Base-by-base conservation (phyloP, 2,113 vertebrate species). In the Porphyrio hochstetteri region DNA sequence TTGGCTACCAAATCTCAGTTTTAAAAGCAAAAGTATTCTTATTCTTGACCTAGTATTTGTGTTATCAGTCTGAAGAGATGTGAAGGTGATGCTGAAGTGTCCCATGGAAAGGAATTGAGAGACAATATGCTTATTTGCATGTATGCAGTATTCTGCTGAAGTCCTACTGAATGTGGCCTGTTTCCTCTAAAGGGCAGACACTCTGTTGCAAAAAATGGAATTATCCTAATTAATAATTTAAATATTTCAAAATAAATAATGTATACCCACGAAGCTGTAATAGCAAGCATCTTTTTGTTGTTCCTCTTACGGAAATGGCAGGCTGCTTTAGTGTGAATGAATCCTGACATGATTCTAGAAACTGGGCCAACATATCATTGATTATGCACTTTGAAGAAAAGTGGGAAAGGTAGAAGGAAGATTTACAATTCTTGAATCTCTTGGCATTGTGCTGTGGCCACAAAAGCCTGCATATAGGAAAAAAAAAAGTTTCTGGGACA, bases 201-300 rank as follows among this genome's bases (percentile, higher is more conserved):
- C 80, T 91, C 38, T 55, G 29, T 55, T 93, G 87, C 90, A 95
- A 94, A 96, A 96, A 93, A 86, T 95, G 69, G 92, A 91, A 95
- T 96, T 92, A 84, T 88, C 60, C 72, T 93, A 84, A 91, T 97
- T 93, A 97, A 97, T 96, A 93, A 96, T 97, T 96, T 86, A 97
- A 97, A 93, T 94, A 92, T 83, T 53, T 93, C 33, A 84, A 94
- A 92, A 93, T 97, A 95, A 96, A 97, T 97, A 94, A 97, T 97
- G 84, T 96, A 96, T 97, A 88, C 13, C 27, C 55, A 80, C 2
- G 3, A 89, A 93, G 92, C 95, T 86, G 90, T 97, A 96, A 97
- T 85, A 93, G 94, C 94, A 86, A 42, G 55, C 76, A 78, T 95
- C 79, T 88, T 96, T 95, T 95, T 94, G 56, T 96, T 92, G 59